Evolutionary conservation across 2,797 vertebrate species (phyloP), one percentile per base, ranked within the genome.

Genomic region (Microctenopoma lineatum): DNA sequence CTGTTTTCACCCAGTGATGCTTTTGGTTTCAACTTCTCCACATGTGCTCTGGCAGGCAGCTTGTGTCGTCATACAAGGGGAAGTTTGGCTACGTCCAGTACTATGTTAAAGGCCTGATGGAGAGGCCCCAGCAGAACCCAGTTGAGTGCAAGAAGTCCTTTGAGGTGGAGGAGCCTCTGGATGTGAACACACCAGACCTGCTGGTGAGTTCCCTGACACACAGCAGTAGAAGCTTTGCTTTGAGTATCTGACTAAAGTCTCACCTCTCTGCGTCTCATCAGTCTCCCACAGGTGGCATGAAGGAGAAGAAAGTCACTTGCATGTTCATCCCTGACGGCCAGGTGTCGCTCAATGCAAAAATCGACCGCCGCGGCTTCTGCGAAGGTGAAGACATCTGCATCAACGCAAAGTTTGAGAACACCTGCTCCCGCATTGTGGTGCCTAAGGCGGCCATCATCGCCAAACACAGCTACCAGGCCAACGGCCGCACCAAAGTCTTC

Each of bases 321-420:
- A 95, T 98, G 96, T 98, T 99, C 92, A 97, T 99, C 64, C 96
- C 97, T 0, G 97, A 98, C 0, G 97, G 98, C 0, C 96, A 94
- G 0, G 96, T 99, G 54, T 97, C 96, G 0, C 93, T 99, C 16
- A 97, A 96, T 0, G 98, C 94, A 2, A 96, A 96, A 29, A 99
- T 99, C 0, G 96, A 98, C 82, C 92, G 96, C 5, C 96, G 94
- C 0, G 98, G 98, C 0, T 99, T 97, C 74, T 99, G 98, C 0
- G 96, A 98, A 87, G 98, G 98, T 59, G 98, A 99, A 0, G 96
- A 98, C 8, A 99, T 99, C 83, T 96, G 90, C 73, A 99, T 99
- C 73, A 96, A 96, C 0, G 98, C 98, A 0, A 97, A 98, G 79
- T 98, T 99, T 0, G 97, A 99, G 91, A 99, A 99, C 82, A 98